These are phyloP conservation scores for Lytechinus variegatus DNA, from an alignment of 35 echinoderm and acorn worm species.

Conservation along the genomic window DNA sequence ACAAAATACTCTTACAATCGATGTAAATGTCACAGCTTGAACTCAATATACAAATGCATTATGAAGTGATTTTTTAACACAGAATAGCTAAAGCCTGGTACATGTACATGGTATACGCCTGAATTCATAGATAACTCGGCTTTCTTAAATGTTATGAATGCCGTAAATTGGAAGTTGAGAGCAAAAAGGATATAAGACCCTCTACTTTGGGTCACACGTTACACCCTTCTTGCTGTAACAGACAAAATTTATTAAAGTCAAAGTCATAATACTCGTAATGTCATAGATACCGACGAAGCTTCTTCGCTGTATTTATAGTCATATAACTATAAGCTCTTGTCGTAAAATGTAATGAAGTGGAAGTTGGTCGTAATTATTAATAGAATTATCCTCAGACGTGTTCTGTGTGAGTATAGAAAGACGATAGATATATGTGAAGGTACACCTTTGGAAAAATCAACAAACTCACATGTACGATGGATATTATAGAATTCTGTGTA, in stretches of 20 bases:
- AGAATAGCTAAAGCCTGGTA: no score
- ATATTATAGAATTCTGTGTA: no score
- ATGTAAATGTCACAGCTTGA: no score
- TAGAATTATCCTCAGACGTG: not conserved
- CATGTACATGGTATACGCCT: no score
- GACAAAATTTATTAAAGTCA: not conserved
- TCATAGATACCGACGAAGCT: not conserved
- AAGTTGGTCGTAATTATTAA: not conserved
- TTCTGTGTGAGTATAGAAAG: not conserved
- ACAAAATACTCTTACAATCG: no score
- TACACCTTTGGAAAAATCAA: not conserved
- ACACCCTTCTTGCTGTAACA: not conserved
- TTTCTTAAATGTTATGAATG: not conserved
- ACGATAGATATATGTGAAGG: not conserved
- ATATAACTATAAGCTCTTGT: not conserved
- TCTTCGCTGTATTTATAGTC: not conserved
- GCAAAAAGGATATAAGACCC: not conserved
- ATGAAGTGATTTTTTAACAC: no score
- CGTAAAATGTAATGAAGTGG: not conserved
- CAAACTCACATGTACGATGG: no score
- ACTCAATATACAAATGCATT: no score
- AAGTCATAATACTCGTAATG: not conserved
- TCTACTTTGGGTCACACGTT: not conserved
- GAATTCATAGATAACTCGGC: not conserved
- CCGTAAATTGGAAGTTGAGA: not conserved